These are phyloP conservation scores for Alethe diademata DNA, from an alignment of 2,113 vertebrate genomes.

Conservation along the genomic window DNA sequence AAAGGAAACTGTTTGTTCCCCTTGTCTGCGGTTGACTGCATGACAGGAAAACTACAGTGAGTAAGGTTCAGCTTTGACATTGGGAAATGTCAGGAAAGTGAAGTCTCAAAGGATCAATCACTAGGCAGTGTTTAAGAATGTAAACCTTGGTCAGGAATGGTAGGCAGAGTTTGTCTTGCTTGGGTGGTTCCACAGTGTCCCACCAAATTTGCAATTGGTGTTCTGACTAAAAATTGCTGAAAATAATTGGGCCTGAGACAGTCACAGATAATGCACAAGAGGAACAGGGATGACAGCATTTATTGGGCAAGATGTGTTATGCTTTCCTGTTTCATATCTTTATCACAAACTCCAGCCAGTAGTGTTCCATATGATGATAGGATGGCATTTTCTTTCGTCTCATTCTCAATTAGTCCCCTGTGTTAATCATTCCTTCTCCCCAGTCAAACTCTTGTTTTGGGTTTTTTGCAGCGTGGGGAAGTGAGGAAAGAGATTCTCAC, in stretches of 20 bases:
- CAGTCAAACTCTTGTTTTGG: neutral
- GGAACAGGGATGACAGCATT: neutral
- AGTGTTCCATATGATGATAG: neutral
- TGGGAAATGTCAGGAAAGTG: neutral
- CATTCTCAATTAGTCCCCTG: neutral
- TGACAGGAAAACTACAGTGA: slow-evolving; percentile 1
- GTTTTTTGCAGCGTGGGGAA: neutral
- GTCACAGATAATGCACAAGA: neutral
- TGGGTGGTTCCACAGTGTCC: neutral
- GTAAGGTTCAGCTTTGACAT: neutral
- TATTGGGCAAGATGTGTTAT: neutral
- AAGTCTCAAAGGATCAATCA: neutral
- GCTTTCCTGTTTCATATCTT: neutral
- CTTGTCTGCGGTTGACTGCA: neutral
- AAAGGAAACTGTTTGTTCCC: slow-evolving; percentile 1
- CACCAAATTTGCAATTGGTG: neutral
- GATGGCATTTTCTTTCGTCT: neutral
- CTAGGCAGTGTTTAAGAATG: neutral
- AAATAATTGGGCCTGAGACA: neutral
- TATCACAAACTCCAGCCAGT: neutral
- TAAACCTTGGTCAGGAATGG: neutral
- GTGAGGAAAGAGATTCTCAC: neutral
- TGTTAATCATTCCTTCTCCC: neutral
- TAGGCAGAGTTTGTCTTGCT: neutral
- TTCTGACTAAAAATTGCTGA: neutral